Conservation (phyloP, 1,140 invertebrate genomes). For the Dinoponera quadriceps region DNA sequence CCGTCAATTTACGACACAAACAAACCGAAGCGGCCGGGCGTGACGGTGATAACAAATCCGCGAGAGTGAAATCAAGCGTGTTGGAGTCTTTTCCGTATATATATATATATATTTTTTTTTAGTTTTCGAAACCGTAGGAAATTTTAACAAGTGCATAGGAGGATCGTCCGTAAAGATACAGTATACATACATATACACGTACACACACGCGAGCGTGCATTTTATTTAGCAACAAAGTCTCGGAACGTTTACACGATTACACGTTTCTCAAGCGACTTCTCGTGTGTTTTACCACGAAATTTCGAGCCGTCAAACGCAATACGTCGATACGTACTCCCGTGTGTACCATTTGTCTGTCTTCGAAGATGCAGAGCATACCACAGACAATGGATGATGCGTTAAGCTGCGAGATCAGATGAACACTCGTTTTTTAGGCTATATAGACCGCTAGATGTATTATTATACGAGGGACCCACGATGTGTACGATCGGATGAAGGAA, state of each 20-base stretch:
- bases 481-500: conserved; percentile 24
- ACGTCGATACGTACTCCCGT: neutral
- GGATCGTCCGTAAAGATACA: neutral
- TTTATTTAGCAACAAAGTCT: conserved; percentile 32
- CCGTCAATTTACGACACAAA: no score
- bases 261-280: conserved; percentile 11
- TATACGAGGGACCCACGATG: conserved; percentile 45
- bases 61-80: conserved; percentile 12
- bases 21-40: neutral
- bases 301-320: conserved; percentile 30
- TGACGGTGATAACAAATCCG: conserved; percentile 34
- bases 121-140: conserved; percentile 7
- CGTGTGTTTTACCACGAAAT: conserved; percentile 28
- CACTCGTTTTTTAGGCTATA: conserved; percentile 28
- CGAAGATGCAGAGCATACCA: conserved; percentile 5
- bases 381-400: conserved; percentile 31
- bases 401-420: conserved; percentile 14
- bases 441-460: conserved; percentile 48
- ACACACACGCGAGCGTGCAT: neutral
- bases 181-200: neutral
- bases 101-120: no score
- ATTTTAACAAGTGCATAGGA: conserved; percentile 18
- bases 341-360: conserved; percentile 26
- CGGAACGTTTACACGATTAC: conserved; percentile 2
- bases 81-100: conserved; percentile 21